Evolutionary conservation across 2,888 invertebrate species (phyloP).

Genomic region (Noctua comes): DNA sequence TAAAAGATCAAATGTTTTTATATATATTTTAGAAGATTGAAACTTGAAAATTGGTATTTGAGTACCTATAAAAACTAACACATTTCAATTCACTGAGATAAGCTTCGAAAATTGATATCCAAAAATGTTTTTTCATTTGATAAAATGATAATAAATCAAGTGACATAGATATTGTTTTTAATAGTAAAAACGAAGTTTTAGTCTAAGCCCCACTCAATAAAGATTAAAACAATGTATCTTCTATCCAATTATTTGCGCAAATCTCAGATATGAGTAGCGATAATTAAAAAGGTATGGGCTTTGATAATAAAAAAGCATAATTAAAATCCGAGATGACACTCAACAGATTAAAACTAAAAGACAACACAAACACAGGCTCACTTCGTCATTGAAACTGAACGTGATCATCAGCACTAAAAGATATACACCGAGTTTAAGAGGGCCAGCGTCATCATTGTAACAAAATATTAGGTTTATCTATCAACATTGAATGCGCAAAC

Average conservation of each 20-base stretch:
- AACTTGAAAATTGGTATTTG: neutral
- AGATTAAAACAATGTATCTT: conserved; percentile 1
- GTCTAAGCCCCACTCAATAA: neutral
- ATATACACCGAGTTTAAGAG: neutral
- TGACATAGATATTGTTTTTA: neutral
- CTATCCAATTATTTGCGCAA: conserved; percentile 14
- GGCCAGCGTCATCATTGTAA: neutral
- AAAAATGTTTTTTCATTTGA: neutral
- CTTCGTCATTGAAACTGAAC: neutral
- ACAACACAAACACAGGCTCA: neutral
- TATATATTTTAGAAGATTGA: neutral
- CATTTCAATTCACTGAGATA: neutral
- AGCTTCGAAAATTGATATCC: neutral
- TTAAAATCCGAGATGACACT: conserved; percentile 10
- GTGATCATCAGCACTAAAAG: neutral
- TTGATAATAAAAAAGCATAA: neutral
- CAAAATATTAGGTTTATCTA: neutral
- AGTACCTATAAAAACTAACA: neutral
- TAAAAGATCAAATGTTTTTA: neutral
- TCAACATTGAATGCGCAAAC: neutral
- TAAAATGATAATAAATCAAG: neutral
- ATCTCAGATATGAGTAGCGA: neutral
- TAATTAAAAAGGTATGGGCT: conserved; percentile 12
- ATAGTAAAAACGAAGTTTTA: neutral
- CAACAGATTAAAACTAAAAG: neutral